Percentiles rank a stretch among this genome's conserved stretches.
Conservation (phyloP, 1,140 invertebrate species). For the Aphelinus atriplicis region DNA sequence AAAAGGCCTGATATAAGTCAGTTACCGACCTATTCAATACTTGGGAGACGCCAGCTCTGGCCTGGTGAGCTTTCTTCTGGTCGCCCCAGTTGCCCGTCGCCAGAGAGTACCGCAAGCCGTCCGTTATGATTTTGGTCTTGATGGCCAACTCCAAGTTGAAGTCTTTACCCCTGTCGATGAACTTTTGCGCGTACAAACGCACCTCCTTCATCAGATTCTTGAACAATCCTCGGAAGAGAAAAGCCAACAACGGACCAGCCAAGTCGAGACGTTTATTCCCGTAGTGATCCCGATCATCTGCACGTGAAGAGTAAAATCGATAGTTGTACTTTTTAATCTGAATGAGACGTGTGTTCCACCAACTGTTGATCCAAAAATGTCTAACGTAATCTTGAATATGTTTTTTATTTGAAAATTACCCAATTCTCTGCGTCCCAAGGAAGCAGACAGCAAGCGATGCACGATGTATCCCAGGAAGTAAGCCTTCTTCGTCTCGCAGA, state of each 20-base stretch:
- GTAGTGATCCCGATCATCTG: constrained; percentile 98
- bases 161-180: constrained; percentile 84
- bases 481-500: constrained; percentile 98
- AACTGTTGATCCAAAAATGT: too few relatives aligned
- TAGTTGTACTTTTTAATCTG: too few relatives aligned
- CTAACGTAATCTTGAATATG: too few relatives aligned
- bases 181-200: constrained; percentile 97
- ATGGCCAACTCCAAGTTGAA: constrained; percentile 51
- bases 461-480: constrained; percentile 99
- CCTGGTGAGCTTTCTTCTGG: constrained; percentile 51
- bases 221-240: constrained; percentile 92
- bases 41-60: constrained; percentile 51
- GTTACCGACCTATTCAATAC: constrained; percentile 45
- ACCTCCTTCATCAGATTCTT: constrained; percentile 95
- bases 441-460: constrained; percentile 90
- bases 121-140: constrained; percentile 50
- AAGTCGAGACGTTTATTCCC: constrained; percentile 98
- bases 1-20: too few relatives aligned
- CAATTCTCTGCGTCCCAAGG: constrained; percentile 90
- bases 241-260: constrained; percentile 94
- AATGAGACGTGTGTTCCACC: background rate
- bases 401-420: constrained; percentile 7
- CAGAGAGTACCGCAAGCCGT: constrained; percentile 50
- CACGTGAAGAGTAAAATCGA: too few relatives aligned
- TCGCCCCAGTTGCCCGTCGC: constrained; percentile 54